Percentiles rank a stretch among this genome's conserved stretches.
Evolutionary conservation across 2,888 invertebrate species (phyloP).

Genomic region (Trichacis sp.): DNA sequence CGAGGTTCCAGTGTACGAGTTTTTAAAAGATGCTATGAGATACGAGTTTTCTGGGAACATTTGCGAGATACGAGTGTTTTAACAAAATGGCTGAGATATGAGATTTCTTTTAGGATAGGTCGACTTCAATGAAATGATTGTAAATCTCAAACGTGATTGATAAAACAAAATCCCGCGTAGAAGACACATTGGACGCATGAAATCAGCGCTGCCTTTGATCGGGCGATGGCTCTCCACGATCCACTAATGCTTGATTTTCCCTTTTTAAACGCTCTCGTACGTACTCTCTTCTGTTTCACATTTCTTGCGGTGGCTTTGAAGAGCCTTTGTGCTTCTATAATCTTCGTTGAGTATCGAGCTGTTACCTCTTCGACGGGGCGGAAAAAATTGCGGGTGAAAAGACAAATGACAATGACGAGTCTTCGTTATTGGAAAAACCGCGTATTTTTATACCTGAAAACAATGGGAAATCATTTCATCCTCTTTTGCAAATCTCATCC

Average conservation of each 20-base stretch:
- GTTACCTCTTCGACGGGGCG: background rate
- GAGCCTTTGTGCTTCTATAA: slow-evolving; percentile 4
- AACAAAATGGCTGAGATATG: too few species aligned
- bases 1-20: too few species aligned
- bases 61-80: too few species aligned
- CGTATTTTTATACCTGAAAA: too few species aligned
- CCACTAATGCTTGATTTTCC: background rate
- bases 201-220: background rate
- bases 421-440: too few species aligned
- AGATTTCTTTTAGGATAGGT: too few species aligned
- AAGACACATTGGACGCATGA: background rate
- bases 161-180: background rate
- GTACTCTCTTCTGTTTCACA: background rate
- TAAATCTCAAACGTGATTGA: too few species aligned
- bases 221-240: background rate
- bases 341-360: slow-evolving; percentile 1
- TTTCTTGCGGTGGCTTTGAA: background rate
- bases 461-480: too few species aligned
- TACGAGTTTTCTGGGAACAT: too few species aligned
- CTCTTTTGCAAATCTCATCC: too few species aligned
- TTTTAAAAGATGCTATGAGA: too few species aligned
- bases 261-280: background rate
- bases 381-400: background rate
- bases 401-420: background rate
- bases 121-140: too few species aligned